A percentile compares a stretch with the other conserved stretches of the same genome.
phyloP scores from a whole-genome alignment of 2,113 vertebrate genomes.

The Oreocharis arfaki region DNA sequence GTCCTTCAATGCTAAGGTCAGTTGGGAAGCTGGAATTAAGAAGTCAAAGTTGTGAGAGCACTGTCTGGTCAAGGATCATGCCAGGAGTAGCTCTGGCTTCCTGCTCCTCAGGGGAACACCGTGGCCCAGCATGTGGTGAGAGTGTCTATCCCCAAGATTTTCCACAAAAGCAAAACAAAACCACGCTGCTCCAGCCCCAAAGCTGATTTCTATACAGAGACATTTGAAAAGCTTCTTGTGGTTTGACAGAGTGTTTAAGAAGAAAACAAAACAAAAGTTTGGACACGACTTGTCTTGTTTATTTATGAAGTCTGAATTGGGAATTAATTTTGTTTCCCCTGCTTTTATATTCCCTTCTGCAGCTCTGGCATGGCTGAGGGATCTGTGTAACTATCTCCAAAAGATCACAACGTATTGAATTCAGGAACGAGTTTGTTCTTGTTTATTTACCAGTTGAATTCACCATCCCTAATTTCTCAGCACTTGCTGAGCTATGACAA shows the following conservation, averaged over 20 bases:
- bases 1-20: not conserved
- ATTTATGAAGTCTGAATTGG: slow-evolving; percentile 21
- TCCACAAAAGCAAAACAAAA: not conserved
- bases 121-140: not conserved
- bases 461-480: not conserved
- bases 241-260: slow-evolving; percentile 2
- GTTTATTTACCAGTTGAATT: slow-evolving; percentile 5
- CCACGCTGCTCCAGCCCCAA: not conserved
- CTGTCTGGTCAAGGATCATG: not conserved
- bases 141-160: not conserved
- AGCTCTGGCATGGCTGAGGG: not conserved
- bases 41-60: not conserved
- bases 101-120: not conserved
- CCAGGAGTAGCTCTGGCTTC: not conserved
- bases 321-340: not conserved
- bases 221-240: not conserved
- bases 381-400: not conserved
- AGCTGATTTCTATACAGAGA: not conserved
- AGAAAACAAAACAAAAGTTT: slow-evolving; percentile 9
- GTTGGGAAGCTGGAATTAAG: not conserved
- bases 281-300: not conserved
- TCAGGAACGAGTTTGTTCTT: not conserved
- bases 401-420: not conserved
- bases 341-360: not conserved
- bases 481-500: not conserved